Percentiles rank a stretch among this genome's conserved stretches.
These are phyloP conservation scores for Lepidothrix coronata DNA, from an alignment of 2,113 vertebrate species.

Conservation along the genomic window DNA sequence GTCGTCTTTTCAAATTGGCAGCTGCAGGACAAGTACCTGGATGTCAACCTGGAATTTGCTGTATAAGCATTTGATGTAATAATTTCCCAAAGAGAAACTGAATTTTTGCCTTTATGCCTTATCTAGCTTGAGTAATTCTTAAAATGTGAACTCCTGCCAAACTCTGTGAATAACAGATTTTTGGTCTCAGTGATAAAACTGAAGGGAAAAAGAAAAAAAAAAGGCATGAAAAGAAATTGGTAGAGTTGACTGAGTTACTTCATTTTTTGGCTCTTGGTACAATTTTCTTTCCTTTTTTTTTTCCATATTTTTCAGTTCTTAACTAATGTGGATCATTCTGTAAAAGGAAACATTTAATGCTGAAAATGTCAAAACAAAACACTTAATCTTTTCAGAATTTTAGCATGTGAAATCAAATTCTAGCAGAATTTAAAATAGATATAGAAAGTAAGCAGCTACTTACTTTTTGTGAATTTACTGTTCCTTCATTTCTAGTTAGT, in stretches of 20 bases:
- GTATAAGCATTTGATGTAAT: not conserved
- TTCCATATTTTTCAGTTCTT: not conserved
- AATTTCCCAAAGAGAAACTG: not conserved
- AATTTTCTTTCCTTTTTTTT: not conserved
- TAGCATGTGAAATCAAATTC: conserved; percentile 10
- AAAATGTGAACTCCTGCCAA: not conserved
- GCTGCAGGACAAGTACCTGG: not conserved
- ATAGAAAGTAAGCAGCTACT: not conserved
- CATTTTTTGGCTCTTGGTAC: not conserved
- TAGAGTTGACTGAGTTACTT: not conserved
- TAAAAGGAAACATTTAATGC: conserved; percentile 13
- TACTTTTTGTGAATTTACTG: not conserved
- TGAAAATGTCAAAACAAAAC: conserved; percentile 43
- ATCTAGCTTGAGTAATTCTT: not conserved
- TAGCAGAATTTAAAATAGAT: not conserved
- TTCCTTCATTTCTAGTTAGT: not conserved
- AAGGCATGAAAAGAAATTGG: not conserved
- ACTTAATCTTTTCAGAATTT: conserved; percentile 28
- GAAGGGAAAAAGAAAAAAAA: not conserved
- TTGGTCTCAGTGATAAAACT: conserved; percentile 2
- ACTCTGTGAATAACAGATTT: conserved; percentile 1
- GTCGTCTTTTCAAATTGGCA: not conserved
- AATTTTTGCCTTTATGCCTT: not conserved
- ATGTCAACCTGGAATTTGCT: not conserved
- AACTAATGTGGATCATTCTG: not conserved